Conservation (phyloP, 2,888 invertebrate species). For the Cheilosia vulpina region DNA sequence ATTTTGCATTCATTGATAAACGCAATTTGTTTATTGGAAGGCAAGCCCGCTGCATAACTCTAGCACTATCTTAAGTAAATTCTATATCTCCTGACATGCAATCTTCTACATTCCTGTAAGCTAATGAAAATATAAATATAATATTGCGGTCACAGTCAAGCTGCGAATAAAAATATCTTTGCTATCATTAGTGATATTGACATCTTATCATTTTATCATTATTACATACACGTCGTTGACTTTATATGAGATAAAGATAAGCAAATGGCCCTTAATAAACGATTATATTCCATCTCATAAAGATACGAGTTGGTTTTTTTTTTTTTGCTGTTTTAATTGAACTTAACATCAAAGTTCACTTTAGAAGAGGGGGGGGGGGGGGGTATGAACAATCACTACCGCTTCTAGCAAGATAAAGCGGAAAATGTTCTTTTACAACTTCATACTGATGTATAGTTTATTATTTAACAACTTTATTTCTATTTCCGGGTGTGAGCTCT, state of each 20-base stretch:
- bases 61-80: too few relatives aligned
- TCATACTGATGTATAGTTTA: neutral
- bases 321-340: neutral
- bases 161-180: neutral
- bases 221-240: constrained; percentile 4
- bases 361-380: too few relatives aligned
- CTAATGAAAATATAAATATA: neutral
- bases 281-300: constrained; percentile 11
- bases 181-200: constrained; percentile 1
- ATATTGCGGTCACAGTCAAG: neutral
- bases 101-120: too few relatives aligned
- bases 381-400: neutral
- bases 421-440: neutral
- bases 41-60: neutral
- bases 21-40: neutral
- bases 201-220: constrained; percentile 33
- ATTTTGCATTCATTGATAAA: too few relatives aligned
- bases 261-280: constrained; percentile 1
- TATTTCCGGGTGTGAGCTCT: neutral
- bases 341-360: constrained; percentile 18
- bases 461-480: neutral
- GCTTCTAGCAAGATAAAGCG: neutral
- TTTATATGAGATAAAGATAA: neutral
- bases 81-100: too few relatives aligned
- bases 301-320: constrained; percentile 6